Percentiles rank a stretch among this genome's conserved stretches.
Evolutionary conservation across 2,113 vertebrate genomes (phyloP).

Genomic region (Chitala chitala): DNA sequence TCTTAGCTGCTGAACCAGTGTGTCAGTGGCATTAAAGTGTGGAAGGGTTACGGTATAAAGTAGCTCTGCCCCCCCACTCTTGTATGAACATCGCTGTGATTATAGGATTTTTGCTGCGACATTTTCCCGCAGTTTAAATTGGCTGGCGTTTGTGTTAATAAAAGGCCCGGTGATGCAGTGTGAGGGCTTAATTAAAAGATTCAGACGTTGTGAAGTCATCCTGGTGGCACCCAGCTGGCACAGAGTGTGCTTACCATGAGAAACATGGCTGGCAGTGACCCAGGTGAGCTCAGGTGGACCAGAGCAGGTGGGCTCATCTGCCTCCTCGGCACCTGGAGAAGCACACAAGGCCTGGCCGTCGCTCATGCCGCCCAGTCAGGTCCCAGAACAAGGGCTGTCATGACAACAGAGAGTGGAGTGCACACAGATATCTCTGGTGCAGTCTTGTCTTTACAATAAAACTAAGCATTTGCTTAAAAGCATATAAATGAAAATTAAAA

Average conservation of each 20-base stretch:
- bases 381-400: not conserved
- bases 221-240: conserved; percentile 10
- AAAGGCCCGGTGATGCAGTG: conserved; percentile 3
- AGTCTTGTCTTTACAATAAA: not conserved
- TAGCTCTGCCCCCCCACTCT: not conserved
- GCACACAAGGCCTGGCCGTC: not conserved
- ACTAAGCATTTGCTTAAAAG: not conserved
- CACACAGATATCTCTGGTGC: not conserved
- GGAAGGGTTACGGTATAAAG: not conserved
- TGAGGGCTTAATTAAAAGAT: conserved; percentile 36
- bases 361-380: not conserved
- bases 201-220: conserved; percentile 15
- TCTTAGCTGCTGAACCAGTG: not conserved
- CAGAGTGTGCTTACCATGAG: not conserved
- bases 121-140: conserved; percentile 23
- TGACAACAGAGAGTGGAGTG: not conserved
- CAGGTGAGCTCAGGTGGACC: not conserved
- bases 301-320: not conserved
- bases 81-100: not conserved
- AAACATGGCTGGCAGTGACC: not conserved
- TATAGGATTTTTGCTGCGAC: conserved; percentile 15
- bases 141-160: conserved; percentile 22
- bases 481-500: not conserved
- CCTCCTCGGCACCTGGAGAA: not conserved
- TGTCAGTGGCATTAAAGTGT: not conserved